Evolutionary conservation across 1,140 invertebrate genomes (phyloP).

Genomic region (Lordiphosa mommai): DNA sequence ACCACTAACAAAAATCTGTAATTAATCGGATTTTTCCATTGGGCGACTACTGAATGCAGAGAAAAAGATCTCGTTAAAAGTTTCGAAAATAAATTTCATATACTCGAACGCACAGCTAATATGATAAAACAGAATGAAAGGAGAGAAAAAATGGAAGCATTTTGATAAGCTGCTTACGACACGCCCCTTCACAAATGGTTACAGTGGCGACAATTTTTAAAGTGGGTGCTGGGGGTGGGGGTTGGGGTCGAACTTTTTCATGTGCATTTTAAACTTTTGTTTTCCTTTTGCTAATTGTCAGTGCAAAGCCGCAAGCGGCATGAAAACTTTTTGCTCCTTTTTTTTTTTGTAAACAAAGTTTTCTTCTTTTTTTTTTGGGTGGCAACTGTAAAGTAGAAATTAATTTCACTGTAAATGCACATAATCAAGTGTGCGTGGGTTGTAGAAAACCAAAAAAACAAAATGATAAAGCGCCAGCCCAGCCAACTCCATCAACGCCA

Average conservation of each 20-base stretch:
- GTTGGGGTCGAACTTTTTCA: constrained; percentile 38
- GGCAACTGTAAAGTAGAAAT: constrained; percentile 64
- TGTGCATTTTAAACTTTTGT: constrained; percentile 46
- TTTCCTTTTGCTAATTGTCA: constrained; percentile 67
- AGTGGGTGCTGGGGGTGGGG: too few relatives aligned
- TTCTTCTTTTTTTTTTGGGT: neutral
- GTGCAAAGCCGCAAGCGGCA: constrained; percentile 62
- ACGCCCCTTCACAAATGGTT: constrained; percentile 12
- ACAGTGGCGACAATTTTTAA: constrained; percentile 3
- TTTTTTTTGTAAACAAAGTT: constrained; percentile 7
- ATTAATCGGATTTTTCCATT: constrained; percentile 7
- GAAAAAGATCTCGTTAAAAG: constrained; percentile 61
- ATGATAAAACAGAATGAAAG: constrained; percentile 38
- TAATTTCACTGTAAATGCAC: constrained; percentile 74
- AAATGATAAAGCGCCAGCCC: constrained; percentile 46
- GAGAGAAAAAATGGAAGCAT: constrained; percentile 43
- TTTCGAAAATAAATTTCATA: constrained; percentile 62
- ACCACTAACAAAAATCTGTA: neutral
- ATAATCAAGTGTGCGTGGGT: constrained; percentile 66
- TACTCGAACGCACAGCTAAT: constrained; percentile 63
- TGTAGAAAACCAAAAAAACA: constrained; percentile 4
- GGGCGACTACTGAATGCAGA: neutral
- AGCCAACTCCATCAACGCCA: constrained; percentile 43
- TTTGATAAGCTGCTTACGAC: constrained; percentile 67
- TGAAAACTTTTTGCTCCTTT: constrained; percentile 42